phyloP scores from a whole-genome alignment of 2,113 vertebrate species.

The Cephalophus harveyi region DNA sequence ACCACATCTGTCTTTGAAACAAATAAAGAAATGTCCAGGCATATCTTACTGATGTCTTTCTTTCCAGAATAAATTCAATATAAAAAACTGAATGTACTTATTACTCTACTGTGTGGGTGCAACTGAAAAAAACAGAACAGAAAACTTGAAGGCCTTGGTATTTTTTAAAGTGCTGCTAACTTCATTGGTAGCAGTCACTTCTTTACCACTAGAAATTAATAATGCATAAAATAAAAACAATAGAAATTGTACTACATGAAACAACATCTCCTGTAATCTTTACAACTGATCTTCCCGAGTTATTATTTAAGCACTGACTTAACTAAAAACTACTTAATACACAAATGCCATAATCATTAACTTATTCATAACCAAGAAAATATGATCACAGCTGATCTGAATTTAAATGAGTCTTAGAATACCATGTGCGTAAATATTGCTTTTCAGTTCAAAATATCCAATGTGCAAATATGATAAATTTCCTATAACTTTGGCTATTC shows the following conservation, averaged over 20 bases:
- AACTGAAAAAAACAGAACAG: not conserved
- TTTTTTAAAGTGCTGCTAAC: not conserved
- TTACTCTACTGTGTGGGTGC: not conserved
- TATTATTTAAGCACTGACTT: not conserved
- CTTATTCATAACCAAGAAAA: not conserved
- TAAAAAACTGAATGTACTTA: not conserved
- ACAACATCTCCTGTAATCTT: not conserved
- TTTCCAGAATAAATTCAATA: not conserved
- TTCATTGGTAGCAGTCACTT: constrained; percentile 41
- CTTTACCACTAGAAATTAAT: not conserved
- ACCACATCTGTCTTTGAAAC: not conserved
- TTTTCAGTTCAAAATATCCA: not conserved
- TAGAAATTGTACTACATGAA: not conserved
- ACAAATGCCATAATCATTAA: not conserved
- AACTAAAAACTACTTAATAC: not conserved
- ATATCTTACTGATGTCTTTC: not conserved
- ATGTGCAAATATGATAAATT: not conserved
- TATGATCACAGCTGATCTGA: not conserved
- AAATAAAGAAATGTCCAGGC: not conserved
- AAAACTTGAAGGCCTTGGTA: not conserved
- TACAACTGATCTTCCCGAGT: not conserved
- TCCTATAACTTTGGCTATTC: not conserved
- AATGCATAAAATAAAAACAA: not conserved
- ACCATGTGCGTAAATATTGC: not conserved
- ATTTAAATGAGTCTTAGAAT: not conserved